These are phyloP conservation scores for Solea solea DNA, from an alignment of 2,113 vertebrate species.

Conservation along the genomic window DNA sequence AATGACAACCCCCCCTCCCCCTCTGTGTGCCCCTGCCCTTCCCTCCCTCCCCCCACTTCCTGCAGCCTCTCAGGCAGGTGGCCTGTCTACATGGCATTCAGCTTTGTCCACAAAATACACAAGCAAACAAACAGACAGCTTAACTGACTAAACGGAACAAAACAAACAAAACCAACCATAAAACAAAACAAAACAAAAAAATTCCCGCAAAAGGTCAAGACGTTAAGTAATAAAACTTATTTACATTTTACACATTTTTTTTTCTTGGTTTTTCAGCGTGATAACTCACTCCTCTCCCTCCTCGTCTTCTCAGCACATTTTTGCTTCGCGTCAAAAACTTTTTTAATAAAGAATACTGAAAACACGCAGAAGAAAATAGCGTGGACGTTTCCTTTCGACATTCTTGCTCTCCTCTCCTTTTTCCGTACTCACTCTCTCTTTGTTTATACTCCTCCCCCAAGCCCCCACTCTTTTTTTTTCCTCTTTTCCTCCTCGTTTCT, in stretches of 20 bases:
- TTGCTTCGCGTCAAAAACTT: slow-evolving; percentile 73
- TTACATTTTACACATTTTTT: slow-evolving; percentile 86
- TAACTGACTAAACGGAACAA: slow-evolving; percentile 73
- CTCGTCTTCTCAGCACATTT: slow-evolving; percentile 75
- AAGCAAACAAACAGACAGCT: slow-evolving; percentile 74
- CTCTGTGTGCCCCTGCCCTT: slow-evolving; percentile 9
- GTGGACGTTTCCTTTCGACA: slow-evolving; percentile 75
- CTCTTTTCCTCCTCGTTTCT: slow-evolving; percentile 72
- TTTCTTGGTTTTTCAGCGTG: slow-evolving; percentile 80
- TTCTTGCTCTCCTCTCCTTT: slow-evolving; percentile 78
- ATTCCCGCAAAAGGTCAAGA: slow-evolving; percentile 82
- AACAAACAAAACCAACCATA: slow-evolving; percentile 43
- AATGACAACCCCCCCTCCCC: slow-evolving; percentile 43
- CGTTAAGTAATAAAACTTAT: slow-evolving; percentile 87
- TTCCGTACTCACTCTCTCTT: slow-evolving; percentile 71
- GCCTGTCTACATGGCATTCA: slow-evolving; percentile 81
- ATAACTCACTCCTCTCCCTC: slow-evolving; percentile 73
- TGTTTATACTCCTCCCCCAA: slow-evolving; percentile 75
- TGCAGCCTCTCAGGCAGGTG: slow-evolving; percentile 74
- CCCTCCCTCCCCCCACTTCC: slow-evolving; percentile 57
- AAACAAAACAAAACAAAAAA: slow-evolving; percentile 74
- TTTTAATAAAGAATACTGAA: slow-evolving; percentile 83
- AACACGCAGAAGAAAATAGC: slow-evolving; percentile 79
- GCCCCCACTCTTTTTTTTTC: slow-evolving; percentile 72
- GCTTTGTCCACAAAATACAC: slow-evolving; percentile 80